Base-by-base conservation (phyloP, 2,888 invertebrate genomes). In the Cosmopolites sordidus region DNA sequence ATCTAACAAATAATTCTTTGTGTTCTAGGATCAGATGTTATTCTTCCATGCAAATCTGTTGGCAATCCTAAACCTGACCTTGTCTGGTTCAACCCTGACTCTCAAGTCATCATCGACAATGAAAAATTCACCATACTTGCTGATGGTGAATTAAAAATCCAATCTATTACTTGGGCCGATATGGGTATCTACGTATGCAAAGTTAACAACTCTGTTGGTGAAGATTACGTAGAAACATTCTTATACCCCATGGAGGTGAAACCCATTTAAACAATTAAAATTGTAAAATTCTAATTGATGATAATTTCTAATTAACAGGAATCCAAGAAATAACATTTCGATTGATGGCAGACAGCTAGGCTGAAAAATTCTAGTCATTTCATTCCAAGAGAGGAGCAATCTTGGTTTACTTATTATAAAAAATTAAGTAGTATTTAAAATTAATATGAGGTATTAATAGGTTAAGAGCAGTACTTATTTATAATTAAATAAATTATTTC, bases 111-210 rank as follows among this genome's bases (percentile, higher is more conserved):
- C 1, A 70, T 80, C n/a, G 76, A 79, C 1, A 79, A 79, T 62
- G 74, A 66, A 9, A 65, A 69, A 43, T 62, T 69, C 17, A 59
- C 64, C 1, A 73, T 84, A 54, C 75, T 88, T 54, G 79, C 82
- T 2, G 85, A 83, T 62, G 94, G 94, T 0, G 88, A 89, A 63
- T 76, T 95, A 17, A 67, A 89, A 37, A 87, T 95, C 62, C 74
- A 78, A 15, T 76, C 81, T 9, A 76, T 92, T 5, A 76, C 76
- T 38, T 95, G 89, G 88, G 73, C 77, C 8, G 88, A 91, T 63
- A 91, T 92, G 92, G 93, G 92, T 3, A 78, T 78, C 15, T 92
- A 85, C 71, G 84, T 79, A 1, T 95, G 95, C 69, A 76, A 83
- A 11, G 89, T 86, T 0, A 80, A 82, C 60, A 88, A 87, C 64